These are phyloP conservation scores for Sceloporus tristichus DNA, from an alignment of 2,113 vertebrate species.

Conservation along the genomic window DNA sequence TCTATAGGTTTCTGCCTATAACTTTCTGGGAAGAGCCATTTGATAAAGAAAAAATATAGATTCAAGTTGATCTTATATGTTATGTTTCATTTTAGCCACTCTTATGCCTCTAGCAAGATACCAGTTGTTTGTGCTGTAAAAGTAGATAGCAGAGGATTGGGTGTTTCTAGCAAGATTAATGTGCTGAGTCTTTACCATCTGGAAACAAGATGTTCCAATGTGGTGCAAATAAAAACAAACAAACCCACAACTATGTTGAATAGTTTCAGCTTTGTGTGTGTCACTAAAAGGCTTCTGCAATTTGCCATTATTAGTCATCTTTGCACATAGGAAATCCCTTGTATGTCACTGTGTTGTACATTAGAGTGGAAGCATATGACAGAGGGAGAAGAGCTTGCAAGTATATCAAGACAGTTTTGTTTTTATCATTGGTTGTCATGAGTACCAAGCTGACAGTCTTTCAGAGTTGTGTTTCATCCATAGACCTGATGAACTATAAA, in stretches of 20 bases:
- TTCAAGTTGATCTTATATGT: constrained; percentile 14
- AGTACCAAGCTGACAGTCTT: not conserved
- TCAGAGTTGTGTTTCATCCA: not conserved
- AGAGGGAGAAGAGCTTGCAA: not conserved
- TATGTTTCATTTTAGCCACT: not conserved
- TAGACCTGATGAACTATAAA: not conserved
- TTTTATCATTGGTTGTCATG: not conserved
- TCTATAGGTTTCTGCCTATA: not conserved
- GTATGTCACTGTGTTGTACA: not conserved
- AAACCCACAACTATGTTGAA: constrained; percentile 14
- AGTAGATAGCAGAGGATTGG: constrained; percentile 30
- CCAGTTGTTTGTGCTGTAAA: constrained; percentile 11
- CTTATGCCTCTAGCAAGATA: not conserved
- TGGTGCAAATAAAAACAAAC: constrained; percentile 14
- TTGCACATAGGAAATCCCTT: not conserved
- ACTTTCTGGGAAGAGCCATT: not conserved
- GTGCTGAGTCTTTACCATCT: constrained; percentile 44
- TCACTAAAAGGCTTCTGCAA: not conserved
- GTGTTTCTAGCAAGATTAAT: constrained; percentile 43
- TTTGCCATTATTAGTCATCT: constrained; percentile 1
- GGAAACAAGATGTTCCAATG: constrained; percentile 41
- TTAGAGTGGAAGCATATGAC: not conserved
- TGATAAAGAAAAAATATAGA: not conserved
- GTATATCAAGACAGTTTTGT: not conserved
- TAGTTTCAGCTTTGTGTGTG: constrained; percentile 23